Base-by-base conservation (phyloP, 2,113 vertebrate species). In the Lathamus discolor region DNA sequence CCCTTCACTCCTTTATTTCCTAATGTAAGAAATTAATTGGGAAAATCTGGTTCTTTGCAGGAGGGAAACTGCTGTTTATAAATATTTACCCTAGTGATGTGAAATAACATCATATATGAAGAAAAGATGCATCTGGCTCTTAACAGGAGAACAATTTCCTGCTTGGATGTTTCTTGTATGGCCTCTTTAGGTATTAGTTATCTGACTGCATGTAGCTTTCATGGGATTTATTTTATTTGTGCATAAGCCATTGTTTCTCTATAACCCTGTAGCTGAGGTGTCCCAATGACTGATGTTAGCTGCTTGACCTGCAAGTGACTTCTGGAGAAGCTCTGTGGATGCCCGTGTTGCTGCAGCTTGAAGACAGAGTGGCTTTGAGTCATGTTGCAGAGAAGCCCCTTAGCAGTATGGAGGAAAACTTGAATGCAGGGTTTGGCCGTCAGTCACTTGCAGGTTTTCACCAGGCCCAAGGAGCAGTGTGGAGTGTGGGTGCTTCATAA, bases 341-440 rank as follows among this genome's bases (percentile, higher is more conserved):
- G 25, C 12, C 25, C 62, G 10, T 35, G 29, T 86, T 96, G 67
- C 61, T 84, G 48, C 64, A 55, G 52, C 64, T 88, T 63, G 35
- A 87, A 92, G 41, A 64, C 31, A 85, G 97, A 92, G 41, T 73
- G 54, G n/a, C 72, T 93, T 93, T 87, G 86, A 83, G 37, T 83
- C 10, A 29, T 27, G 35, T 9, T 5, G 6, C 19, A 68, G 28
- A 81, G 19, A 70, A 86, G 18, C 59, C 89, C 24, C 28, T 59
- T 54, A 79, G 37, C 35, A 88, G 39, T 51, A 62, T 5, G 33
- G 37, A 90, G 17, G n/a, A 92, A 90, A 85, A 5, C 70, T 2
- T 61, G 88, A 91, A 74, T 48, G 7, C 16, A 64, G 57, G 11
- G 12, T 33, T 22, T 61, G 33, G 81, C 25, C 84, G 64, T 88